phyloP scores from a whole-genome alignment of 1,140 invertebrate species.

The honey bee (Apis mellifera) region Amel_HAv3.1 CM009943.2:6173501-6174000 shows the following conservation, averaged over 20 bases:
- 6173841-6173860: slow-evolving; percentile 49
- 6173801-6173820: slow-evolving; percentile 37
- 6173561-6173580: background rate
- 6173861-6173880: slow-evolving; percentile 61
- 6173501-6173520: slow-evolving; percentile 29
- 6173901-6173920: slow-evolving; percentile 56
- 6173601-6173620: background rate
- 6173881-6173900: slow-evolving; percentile 66
- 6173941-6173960: slow-evolving; percentile 74
- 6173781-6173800: slow-evolving; percentile 47
- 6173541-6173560: background rate
- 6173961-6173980: slow-evolving; percentile 45
- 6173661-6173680: too few relatives aligned
- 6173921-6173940: slow-evolving; percentile 75
- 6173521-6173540: background rate
- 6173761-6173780: slow-evolving; percentile 10
- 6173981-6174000: slow-evolving; percentile 25
- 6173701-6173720: too few relatives aligned
- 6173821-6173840: slow-evolving; percentile 34
- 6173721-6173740: background rate
- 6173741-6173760: background rate
- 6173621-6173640: background rate
- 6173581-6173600: background rate
- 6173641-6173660: background rate
- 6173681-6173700: too few relatives aligned